A percentile compares a stretch with the other conserved stretches of the same genome.
phyloP scores from a whole-genome alignment of 1,140 invertebrate species.

The Apis laboriosa region DNA sequence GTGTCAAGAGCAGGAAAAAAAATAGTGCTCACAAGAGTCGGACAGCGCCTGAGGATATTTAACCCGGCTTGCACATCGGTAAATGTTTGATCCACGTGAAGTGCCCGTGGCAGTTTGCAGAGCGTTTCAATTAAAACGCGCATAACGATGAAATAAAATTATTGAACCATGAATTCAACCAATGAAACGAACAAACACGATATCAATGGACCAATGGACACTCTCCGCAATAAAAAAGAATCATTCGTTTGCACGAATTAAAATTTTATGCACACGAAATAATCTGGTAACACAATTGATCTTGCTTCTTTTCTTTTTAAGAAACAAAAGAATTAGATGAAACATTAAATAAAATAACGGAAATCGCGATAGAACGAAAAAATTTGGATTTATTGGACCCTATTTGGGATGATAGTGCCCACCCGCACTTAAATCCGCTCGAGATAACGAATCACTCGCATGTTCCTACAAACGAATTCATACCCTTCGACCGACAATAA shows the following conservation, averaged over 20 bases:
- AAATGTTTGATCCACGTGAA: slow-evolving; percentile 78
- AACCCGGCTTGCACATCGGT: slow-evolving; percentile 55
- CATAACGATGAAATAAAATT: slow-evolving; percentile 43
- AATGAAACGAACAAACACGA: slow-evolving; percentile 27
- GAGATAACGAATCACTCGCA: slow-evolving; percentile 64
- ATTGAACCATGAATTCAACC: background rate
- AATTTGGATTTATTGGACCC: background rate
- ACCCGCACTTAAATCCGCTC: slow-evolving; percentile 65
- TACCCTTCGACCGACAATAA: slow-evolving; percentile 45
- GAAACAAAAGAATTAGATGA: background rate
- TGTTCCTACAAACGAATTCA: slow-evolving; percentile 43
- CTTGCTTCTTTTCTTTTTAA: background rate
- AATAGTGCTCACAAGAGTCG: background rate
- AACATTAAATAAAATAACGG: background rate
- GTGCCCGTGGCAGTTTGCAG: slow-evolving; percentile 68
- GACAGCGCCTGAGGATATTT: slow-evolving; percentile 71
- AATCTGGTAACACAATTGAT: background rate
- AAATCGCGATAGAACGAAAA: slow-evolving; percentile 9
- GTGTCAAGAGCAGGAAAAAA: background rate
- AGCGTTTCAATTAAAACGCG: slow-evolving; percentile 69
- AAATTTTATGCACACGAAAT: background rate
- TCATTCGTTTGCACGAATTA: background rate
- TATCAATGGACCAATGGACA: background rate
- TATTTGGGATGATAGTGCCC: slow-evolving; percentile 43
- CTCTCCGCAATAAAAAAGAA: background rate